Percentiles rank a stretch among this genome's conserved stretches.
Evolutionary conservation across 1,140 invertebrate genomes (phyloP).

Genomic region (Procambarus clarkii): DNA sequence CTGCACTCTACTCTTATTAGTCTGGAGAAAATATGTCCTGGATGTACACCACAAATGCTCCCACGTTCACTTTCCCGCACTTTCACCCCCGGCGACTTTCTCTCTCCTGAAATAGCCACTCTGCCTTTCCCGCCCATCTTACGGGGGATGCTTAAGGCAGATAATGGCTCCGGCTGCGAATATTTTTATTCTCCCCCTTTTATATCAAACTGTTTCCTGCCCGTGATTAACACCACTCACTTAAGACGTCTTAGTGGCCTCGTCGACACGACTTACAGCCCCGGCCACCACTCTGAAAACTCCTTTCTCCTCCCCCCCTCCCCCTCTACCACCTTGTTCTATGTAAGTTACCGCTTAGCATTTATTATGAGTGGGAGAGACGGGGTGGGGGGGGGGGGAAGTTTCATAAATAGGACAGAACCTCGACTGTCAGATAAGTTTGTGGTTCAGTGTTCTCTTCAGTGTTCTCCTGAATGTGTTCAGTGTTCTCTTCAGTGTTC

Average conservation of each 20-base stretch:
- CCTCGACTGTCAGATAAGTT: no score
- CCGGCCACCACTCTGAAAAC: not conserved
- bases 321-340: no score
- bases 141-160: not conserved
- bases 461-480: no score
- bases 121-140: not conserved
- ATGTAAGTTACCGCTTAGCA: no score
- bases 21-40: slow-evolving; percentile 25
- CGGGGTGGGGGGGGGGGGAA: no score
- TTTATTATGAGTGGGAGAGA: no score
- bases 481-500: no score
- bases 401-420: no score
- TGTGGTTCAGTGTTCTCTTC: no score
- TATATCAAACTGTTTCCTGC: not conserved
- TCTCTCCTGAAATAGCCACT: not conserved
- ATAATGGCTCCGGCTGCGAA: not conserved
- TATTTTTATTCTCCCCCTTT: not conserved
- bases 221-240: not conserved
- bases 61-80: not conserved
- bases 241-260: not conserved
- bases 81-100: not conserved
- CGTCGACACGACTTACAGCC: not conserved
- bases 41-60: slow-evolving; percentile 39
- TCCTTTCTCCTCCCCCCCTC: no score
- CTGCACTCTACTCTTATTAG: slow-evolving; percentile 37